Evolutionary conservation across 2,888 invertebrate species (phyloP), one percentile per base, ranked within the genome.

Genomic region (Drosophila bunnanda): DNA sequence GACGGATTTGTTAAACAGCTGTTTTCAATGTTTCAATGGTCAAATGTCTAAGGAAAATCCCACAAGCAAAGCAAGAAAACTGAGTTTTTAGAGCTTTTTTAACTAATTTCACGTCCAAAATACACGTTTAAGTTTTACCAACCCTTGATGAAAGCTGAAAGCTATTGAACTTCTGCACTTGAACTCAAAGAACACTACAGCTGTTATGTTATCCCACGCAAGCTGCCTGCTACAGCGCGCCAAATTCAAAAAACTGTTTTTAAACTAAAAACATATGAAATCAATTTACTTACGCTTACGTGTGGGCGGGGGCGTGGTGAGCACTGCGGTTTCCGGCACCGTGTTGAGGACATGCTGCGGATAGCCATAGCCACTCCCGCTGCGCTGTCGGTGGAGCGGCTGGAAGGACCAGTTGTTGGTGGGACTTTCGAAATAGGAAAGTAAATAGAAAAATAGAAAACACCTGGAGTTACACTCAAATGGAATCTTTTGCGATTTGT

Each of bases 321-420:
- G 56, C 28, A 84, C 64, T 1, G 89, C 82, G 22, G 87, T 79
- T 76, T 85, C 85, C 57, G 85, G 85, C 43, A 85, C 89, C 56
- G 85, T 60, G 36, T 83, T 86, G 6, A 86, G 81, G 75, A 80
- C 81, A 88, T 77, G 82, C 53, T 85, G 82, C 55, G 82, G 88
- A 58, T 74, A 76, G 60, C 56, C 85, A 60, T 74, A 76, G 58
- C 56, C 85, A 60, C 52, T 57, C 15, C 72, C 76, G 55, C 83
- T 86, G 28, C 83, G 81, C 60, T 89, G 87, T 8, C 89, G 82
- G 41, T 80, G 82, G 28, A 89, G 68, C 38, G 89, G 89, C 69
- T 76, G 81, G 69, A 90, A 90, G 32, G 88, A 88, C 91, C 91
- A 91, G 80, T 91, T 91, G 46, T 87, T 78, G 65, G 78, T 80